Base-by-base conservation (phyloP, 1,140 invertebrate species). In the Scylla paramamosain region DNA sequence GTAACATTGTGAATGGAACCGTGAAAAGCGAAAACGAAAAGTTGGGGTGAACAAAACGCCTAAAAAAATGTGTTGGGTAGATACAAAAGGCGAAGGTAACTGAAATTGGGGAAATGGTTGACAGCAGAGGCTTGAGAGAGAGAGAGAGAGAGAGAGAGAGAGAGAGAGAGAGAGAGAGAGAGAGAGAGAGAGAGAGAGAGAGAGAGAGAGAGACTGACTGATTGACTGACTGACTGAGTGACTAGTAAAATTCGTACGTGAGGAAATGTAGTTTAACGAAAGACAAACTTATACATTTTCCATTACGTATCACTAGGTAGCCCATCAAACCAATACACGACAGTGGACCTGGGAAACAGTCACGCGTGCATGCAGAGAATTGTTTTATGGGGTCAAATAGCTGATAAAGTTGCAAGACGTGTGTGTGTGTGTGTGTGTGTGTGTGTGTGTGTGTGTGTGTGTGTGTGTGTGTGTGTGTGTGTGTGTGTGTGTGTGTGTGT, bases 81-180 rank as follows among this genome's bases (percentile, higher is more conserved):
- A 3, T 77, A 77, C 67, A 25, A n/a, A 77, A 77, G 67, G 25
- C 67, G 25, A 77, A n/a, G 67, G 20, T n/a, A 77, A 77, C 16
- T 20, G 67, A 77, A 77, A 77, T 20, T 7, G 67, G 67, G 67
- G n/a, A 77, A 77, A n/a, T 77, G 3, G 67, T 77, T 77, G 67
- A 77, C 67, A n/a, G 2, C 20, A 28, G 29, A 87, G 39, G 10
- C 0, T 14, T 10, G 29, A 32, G 39, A 31, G 84, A 87, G 84
- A 39, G 84, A 29, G 29, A 29, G 32, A 32, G 87, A 88, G 87
- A 88, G 87, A 88, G 29, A 88, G 87, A 88, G 87, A 88, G 67
- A 25, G n/a, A 77, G 20, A n/a, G 67, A 77, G 67, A n/a, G 20
- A 25, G 31, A 46, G 84, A 39, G 87, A 88, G 87, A 88, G 87